Percentiles rank a stretch among this genome's conserved stretches.
phyloP scores from a whole-genome alignment of 1,140 invertebrate species.

The Arctopsyche grandis region DNA sequence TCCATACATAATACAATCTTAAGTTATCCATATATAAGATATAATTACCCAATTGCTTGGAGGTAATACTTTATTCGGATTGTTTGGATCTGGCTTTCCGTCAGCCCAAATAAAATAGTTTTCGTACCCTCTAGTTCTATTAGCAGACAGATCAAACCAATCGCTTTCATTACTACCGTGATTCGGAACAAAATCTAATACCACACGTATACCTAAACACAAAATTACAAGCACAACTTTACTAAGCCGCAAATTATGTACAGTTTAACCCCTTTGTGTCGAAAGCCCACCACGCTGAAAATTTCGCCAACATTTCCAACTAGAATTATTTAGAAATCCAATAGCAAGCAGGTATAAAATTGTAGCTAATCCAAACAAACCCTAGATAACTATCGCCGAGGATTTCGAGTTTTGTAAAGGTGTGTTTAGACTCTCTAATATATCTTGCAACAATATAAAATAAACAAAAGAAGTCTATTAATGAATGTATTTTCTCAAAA shows the following conservation, averaged over 20 bases:
- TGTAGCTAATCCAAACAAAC: no score
- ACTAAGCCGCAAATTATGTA: no score
- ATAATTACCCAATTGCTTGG: slow-evolving; percentile 78
- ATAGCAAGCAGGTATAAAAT: no score
- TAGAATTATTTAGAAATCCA: no score
- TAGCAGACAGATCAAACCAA: slow-evolving; percentile 75
- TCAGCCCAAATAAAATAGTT: slow-evolving; percentile 79
- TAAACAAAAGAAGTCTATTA: no score
- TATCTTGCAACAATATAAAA: no score
- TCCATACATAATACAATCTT: background rate
- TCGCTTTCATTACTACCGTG: slow-evolving; percentile 76
- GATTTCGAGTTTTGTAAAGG: no score
- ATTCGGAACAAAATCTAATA: slow-evolving; percentile 78
- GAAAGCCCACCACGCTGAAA: no score
- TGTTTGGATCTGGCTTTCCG: slow-evolving; percentile 63
- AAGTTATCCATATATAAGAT: background rate
- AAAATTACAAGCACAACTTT: slow-evolving; percentile 32
- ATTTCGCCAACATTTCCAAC: no score
- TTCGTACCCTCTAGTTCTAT: slow-evolving; percentile 69
- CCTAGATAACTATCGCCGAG: no score
- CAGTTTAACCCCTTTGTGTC: background rate
- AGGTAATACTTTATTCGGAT: slow-evolving; percentile 62
- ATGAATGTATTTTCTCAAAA: no score
- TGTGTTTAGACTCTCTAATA: no score
- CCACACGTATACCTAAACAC: slow-evolving; percentile 65